These are phyloP conservation scores for Amyelois transitella DNA, from an alignment of 1,140 invertebrate species.

Conservation along the genomic window DNA sequence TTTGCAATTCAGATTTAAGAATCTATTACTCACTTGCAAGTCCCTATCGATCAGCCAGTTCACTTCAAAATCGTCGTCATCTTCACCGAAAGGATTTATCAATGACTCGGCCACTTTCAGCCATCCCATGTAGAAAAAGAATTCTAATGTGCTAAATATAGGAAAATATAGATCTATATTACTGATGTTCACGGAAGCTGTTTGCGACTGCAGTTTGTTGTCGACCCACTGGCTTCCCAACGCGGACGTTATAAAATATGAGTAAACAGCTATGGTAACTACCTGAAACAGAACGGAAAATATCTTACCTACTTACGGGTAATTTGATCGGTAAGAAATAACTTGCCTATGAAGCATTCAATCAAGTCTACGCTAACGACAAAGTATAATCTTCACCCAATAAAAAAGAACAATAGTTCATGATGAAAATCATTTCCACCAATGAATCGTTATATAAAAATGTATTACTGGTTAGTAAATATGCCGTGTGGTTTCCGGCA, in stretches of 20 bases:
- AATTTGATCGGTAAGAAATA: too few species aligned
- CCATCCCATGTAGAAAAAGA: constrained; percentile 95
- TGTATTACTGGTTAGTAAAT: too few species aligned
- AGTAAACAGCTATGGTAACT: constrained; percentile 93
- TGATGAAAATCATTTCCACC: too few species aligned
- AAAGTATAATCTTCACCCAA: too few species aligned
- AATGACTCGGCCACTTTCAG: constrained; percentile 90
- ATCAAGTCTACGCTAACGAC: too few species aligned
- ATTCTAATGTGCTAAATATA: constrained; percentile 88
- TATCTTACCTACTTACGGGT: too few species aligned
- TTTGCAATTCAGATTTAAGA: neutral
- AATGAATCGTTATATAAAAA: too few species aligned
- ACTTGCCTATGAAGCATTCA: too few species aligned
- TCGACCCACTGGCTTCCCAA: constrained; percentile 89
- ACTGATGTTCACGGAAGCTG: constrained; percentile 58
- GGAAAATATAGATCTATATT: constrained; percentile 89
- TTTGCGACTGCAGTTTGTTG: constrained; percentile 48
- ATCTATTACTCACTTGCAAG: constrained; percentile 77
- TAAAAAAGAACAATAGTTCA: too few species aligned
- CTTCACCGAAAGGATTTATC: constrained; percentile 93
- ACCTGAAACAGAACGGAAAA: constrained; percentile 76
- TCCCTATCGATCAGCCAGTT: constrained; percentile 94
- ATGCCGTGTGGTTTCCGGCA: too few species aligned
- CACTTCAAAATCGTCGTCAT: constrained; percentile 86
- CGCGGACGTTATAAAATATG: constrained; percentile 88